Base-by-base conservation (phyloP, 2,113 vertebrate species). In the Suncus etruscus region DNA sequence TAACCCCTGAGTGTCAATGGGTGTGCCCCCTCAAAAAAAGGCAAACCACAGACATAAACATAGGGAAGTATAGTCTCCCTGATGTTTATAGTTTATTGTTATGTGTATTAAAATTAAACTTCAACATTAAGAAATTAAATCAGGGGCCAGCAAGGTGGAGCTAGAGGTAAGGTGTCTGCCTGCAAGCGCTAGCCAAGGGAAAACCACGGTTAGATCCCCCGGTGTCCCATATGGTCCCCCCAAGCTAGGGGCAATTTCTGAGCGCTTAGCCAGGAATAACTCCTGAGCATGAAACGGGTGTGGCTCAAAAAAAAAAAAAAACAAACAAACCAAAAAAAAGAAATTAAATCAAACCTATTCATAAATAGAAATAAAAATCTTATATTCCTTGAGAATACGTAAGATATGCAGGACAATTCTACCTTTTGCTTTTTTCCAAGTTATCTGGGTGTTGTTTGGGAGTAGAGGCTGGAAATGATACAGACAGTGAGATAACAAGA, bases 401-500 rank as follows among this genome's bases (percentile, higher is more conserved):
- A 96, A 95, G 89, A 95, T 96, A 87, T 95, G 80, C 31, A 94
- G 95, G 75, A 90, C 77, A 95, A 95, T 94, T 94, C 84, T 97
- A 89, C 32, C 91, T 93, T 86, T 79, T 75, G 39, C 39, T 86
- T 95, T 93, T 92, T 48, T 54, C 66, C 80, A 69, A 88, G 80
- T 83, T 95, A 87, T 95, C 77, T 92, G 47, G 15, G 66, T 87
- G 45, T 95, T 96, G 95, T 93, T 96, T 96, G 94, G 70, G 89
- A 95, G 97, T 97, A 78, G 94, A 95, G 96, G 92, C 94, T 93
- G 95, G 95, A 97, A 97, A 96, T 96, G 90, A 96, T 97, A 96
- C 83, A 32, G 89, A 96, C 92, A 94, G 92, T 1, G 15, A 97
- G 95, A 97, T 97, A 97, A 98, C 86, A 97, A 97, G 92, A 96